Evolutionary conservation across 2,797 vertebrate genomes (phyloP).

Genomic region (Amblyraja radiata): DNA sequence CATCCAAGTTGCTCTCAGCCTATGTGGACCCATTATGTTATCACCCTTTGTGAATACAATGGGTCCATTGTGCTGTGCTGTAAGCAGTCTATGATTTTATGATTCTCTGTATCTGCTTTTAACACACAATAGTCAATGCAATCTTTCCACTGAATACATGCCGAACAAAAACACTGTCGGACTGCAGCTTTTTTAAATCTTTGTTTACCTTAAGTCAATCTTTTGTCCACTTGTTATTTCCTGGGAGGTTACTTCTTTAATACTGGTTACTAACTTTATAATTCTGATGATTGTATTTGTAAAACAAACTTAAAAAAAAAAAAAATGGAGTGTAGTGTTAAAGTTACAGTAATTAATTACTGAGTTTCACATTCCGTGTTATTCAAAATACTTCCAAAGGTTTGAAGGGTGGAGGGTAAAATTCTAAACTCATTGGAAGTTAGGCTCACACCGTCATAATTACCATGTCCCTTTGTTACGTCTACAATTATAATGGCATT

Average conservation of each 20-base stretch:
- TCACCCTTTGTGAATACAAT: no score
- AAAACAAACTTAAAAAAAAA: not conserved
- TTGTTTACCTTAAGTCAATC: not conserved
- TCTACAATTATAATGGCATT: no score
- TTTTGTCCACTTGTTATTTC: not conserved
- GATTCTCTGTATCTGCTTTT: not conserved
- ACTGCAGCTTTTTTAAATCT: not conserved
- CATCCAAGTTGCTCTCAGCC: no score
- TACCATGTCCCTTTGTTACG: not conserved
- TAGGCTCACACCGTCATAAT: not conserved
- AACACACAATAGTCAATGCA: not conserved
- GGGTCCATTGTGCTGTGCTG: no score
- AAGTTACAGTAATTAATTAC: not conserved
- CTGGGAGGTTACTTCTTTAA: no score
- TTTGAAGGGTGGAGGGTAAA: not conserved
- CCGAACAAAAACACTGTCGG: not conserved
- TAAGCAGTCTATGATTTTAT: no score
- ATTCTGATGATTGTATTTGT: not conserved
- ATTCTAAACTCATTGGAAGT: not conserved
- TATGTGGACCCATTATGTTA: no score
- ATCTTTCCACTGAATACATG: not conserved
- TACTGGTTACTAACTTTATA: not conserved
- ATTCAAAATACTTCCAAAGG: not conserved
- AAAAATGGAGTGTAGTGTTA: not conserved
- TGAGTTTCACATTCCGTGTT: not conserved